phyloP scores from a whole-genome alignment of 2,888 invertebrate species.

The Eristalinus aeneus region DNA sequence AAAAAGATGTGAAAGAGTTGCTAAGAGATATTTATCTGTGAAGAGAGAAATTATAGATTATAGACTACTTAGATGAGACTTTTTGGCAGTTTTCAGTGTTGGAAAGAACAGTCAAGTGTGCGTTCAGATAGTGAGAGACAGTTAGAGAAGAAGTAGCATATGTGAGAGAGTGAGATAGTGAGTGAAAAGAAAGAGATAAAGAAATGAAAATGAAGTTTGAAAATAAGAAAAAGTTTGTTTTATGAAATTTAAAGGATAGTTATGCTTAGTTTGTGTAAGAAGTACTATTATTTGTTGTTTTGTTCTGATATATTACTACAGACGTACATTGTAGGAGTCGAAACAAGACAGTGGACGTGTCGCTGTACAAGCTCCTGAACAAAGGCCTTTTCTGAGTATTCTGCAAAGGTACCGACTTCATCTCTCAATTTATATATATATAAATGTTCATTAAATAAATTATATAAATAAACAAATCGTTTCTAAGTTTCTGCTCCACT shows the following conservation, averaged over 20 bases:
- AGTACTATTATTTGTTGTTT: not conserved
- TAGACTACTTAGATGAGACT: slow-evolving; percentile 63
- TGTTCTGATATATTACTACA: slow-evolving; percentile 9
- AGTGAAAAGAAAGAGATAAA: slow-evolving; percentile 45
- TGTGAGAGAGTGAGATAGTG: not conserved
- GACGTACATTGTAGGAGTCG: slow-evolving; percentile 19
- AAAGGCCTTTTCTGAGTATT: slow-evolving; percentile 63
- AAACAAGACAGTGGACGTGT: not conserved
- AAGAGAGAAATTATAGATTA: slow-evolving; percentile 27
- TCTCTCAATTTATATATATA: slow-evolving; percentile 73
- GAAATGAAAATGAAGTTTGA: slow-evolving; percentile 57
- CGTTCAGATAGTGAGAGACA: slow-evolving; percentile 45
- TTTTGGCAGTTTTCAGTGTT: slow-evolving; percentile 56
- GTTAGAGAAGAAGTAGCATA: not conserved
- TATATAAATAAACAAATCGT: slow-evolving; percentile 60
- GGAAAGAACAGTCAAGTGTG: slow-evolving; percentile 38
- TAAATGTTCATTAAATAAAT: slow-evolving; percentile 54
- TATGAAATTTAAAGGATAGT: slow-evolving; percentile 17
- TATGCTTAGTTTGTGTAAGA: not conserved
- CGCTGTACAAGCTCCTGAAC: slow-evolving; percentile 1
- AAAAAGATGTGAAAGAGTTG: slow-evolving; percentile 4
- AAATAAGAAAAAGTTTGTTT: slow-evolving; percentile 22
- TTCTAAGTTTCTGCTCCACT: slow-evolving; percentile 28
- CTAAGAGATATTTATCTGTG: not conserved
- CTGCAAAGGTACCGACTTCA: slow-evolving; percentile 76